Conservation (phyloP, 2,797 vertebrate genomes). For the Schizothorax lantsangensis region DNA sequence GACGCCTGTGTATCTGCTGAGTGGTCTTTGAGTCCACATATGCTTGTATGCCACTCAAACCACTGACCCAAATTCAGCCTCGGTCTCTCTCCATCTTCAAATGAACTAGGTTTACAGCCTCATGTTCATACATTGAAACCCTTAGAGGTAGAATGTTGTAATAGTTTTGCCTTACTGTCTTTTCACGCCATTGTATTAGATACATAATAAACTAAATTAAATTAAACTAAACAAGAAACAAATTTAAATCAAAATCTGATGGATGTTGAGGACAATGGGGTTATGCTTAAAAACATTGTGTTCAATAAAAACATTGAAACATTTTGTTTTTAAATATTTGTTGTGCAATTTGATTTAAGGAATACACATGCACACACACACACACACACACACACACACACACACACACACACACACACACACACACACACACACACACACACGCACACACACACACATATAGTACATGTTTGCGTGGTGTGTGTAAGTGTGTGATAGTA, state of each 20-base stretch:
- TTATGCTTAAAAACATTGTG: not conserved
- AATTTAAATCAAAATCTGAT: not conserved
- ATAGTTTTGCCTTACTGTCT: not conserved
- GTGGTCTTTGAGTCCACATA: not conserved
- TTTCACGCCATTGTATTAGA: not conserved
- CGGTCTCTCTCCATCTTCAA: not conserved
- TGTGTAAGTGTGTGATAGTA: not conserved
- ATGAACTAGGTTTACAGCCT: not conserved
- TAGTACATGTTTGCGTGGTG: not conserved
- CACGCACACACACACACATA: not conserved
- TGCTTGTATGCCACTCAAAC: not conserved
- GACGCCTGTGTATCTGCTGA: not conserved
- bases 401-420: not conserved
- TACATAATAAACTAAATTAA: not conserved
- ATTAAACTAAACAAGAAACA: not conserved
- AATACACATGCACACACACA: not conserved
- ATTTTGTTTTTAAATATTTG: not conserved
- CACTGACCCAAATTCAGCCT: conserved; percentile 1
- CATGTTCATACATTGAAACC: not conserved
- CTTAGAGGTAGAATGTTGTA: not conserved
- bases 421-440: not conserved
- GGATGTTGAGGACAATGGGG: not conserved
- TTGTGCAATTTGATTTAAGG: not conserved
- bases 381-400: not conserved
- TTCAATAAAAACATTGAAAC: not conserved